Conservation (phyloP, 1,140 invertebrate genomes). For the Calephelis nemesis region DNA sequence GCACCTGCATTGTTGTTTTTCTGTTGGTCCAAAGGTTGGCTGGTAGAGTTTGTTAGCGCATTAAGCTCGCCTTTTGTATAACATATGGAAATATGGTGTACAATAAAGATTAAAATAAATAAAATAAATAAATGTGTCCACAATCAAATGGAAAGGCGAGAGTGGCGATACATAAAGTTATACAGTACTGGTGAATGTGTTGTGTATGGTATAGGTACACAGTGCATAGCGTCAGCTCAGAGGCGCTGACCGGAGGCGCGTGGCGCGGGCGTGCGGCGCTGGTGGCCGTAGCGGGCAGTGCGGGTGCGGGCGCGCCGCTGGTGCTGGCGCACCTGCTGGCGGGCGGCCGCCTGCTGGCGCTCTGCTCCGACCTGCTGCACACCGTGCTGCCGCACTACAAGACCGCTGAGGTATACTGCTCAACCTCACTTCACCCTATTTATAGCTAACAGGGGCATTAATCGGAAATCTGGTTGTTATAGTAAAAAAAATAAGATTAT, state of each 20-base stretch:
- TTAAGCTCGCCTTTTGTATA: too few relatives aligned
- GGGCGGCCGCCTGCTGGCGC: conserved; percentile 88
- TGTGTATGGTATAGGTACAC: conserved; percentile 81
- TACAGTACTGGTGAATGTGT: background rate
- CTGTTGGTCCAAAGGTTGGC: too few relatives aligned
- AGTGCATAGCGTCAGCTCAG: conserved; percentile 84
- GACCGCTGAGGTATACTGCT: conserved; percentile 84
- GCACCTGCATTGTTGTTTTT: too few relatives aligned
- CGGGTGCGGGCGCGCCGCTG: conserved; percentile 81
- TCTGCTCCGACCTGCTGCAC: conserved; percentile 91
- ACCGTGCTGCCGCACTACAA: conserved; percentile 88
- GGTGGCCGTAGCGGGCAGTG: conserved; percentile 88
- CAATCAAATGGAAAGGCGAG: too few relatives aligned
- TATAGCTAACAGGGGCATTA: too few relatives aligned
- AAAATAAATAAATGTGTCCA: too few relatives aligned
- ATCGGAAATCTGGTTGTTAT: too few relatives aligned
- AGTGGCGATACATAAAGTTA: background rate
- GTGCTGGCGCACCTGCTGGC: conserved; percentile 86
- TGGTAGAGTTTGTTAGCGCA: too few relatives aligned
- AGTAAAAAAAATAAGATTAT: too few relatives aligned
- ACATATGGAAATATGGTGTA: too few relatives aligned
- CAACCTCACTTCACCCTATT: background rate
- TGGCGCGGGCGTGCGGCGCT: conserved; percentile 88
- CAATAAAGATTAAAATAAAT: too few relatives aligned
- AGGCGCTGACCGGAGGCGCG: conserved; percentile 81